Evolutionary conservation across 2,797 vertebrate genomes (phyloP).

Genomic region (Melanotaenia nigrans): DNA sequence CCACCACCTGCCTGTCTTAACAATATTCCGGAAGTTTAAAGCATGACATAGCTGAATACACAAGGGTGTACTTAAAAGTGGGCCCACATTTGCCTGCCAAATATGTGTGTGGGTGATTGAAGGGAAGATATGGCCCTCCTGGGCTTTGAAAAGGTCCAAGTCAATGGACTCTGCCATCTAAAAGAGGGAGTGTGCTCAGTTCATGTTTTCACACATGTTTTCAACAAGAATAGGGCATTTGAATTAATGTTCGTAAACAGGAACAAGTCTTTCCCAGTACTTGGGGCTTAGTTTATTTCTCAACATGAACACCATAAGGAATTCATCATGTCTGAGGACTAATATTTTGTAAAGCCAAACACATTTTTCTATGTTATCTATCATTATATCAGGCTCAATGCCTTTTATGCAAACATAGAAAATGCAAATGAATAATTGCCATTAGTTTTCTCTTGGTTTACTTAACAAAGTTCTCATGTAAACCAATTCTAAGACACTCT

Average conservation of each 20-base stretch:
- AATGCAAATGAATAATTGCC: background rate
- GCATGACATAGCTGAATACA: constrained; percentile 81
- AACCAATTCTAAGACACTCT: background rate
- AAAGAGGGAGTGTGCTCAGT: constrained; percentile 65
- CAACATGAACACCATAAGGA: background rate
- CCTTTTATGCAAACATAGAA: background rate
- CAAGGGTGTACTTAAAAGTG: constrained; percentile 76
- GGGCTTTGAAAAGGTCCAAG: constrained; percentile 74
- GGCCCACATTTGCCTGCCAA: constrained; percentile 75
- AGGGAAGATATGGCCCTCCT: constrained; percentile 76
- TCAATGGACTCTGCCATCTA: constrained; percentile 72
- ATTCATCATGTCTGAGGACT: background rate
- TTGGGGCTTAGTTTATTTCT: constrained; percentile 2
- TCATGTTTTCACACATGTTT: constrained; percentile 64
- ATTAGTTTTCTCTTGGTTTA: background rate
- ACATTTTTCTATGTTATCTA: background rate
- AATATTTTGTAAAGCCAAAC: constrained; percentile 4
- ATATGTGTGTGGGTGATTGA: constrained; percentile 80
- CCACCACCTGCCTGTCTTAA: constrained; percentile 81
- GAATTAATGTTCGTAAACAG: constrained; percentile 49
- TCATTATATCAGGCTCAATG: background rate
- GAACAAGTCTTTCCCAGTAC: constrained; percentile 14
- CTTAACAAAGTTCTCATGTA: background rate
- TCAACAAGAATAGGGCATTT: constrained; percentile 41
- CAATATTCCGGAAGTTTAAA: constrained; percentile 77